phyloP scores from a whole-genome alignment of 2,888 invertebrate species.

The Amiota mariae region DNA sequence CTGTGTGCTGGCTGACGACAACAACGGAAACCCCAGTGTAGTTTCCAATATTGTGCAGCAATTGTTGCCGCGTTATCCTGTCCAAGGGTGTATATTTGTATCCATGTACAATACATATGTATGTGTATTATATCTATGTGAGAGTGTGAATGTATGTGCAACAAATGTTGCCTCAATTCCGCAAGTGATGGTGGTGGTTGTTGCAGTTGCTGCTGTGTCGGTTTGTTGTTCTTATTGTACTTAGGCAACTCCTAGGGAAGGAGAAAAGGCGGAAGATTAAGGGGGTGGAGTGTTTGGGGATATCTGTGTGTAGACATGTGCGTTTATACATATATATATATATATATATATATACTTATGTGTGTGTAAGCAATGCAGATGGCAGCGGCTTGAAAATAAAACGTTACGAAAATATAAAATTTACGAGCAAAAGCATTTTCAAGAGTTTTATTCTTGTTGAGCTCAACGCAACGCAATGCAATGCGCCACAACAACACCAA shows the following conservation, averaged over 20 bases:
- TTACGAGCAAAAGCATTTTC: slow-evolving; percentile 66
- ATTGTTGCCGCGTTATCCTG: slow-evolving; percentile 64
- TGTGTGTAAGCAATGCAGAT: background rate
- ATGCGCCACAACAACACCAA: slow-evolving; percentile 34
- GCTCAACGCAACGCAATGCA: slow-evolving; percentile 13
- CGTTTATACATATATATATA: no score
- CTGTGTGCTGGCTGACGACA: slow-evolving; percentile 27
- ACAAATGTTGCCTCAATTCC: no score
- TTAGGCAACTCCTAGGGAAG: no score
- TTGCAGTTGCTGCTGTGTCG: background rate
- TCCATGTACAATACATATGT: no score
- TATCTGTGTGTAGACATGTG: no score
- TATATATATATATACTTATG: no score
- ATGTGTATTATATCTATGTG: no score
- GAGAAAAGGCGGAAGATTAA: background rate
- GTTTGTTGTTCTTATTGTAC: background rate
- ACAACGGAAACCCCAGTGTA: slow-evolving; percentile 53
- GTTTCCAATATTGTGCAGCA: slow-evolving; percentile 43
- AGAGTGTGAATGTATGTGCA: no score
- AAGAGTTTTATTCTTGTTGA: slow-evolving; percentile 63
- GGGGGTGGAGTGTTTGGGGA: background rate
- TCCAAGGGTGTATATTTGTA: slow-evolving; percentile 13
- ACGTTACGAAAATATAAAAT: slow-evolving; percentile 45
- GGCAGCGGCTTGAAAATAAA: background rate
- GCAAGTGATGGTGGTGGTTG: background rate